Percentiles rank a stretch among this genome's conserved stretches.
Conservation (phyloP, 2,888 invertebrate species). For the Timema cristinae region DNA sequence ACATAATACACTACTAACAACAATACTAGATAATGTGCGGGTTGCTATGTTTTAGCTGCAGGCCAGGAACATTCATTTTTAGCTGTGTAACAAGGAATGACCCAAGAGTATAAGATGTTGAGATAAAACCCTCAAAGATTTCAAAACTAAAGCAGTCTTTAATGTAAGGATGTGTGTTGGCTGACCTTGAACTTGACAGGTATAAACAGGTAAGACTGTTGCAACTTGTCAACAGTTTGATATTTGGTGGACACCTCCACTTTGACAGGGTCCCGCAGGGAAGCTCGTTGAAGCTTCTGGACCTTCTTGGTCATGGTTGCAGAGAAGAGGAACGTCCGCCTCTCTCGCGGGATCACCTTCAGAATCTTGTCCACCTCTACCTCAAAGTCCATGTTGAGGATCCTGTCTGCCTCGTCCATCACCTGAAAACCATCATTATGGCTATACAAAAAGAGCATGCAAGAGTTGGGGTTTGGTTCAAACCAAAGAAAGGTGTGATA, state of each 20-base stretch:
- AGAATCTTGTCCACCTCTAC: conserved; percentile 95
- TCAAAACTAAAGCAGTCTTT: no score
- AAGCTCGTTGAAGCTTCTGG: conserved; percentile 93
- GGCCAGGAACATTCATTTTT: conserved; percentile 9
- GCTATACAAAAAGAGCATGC: no score
- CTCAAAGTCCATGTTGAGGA: conserved; percentile 99
- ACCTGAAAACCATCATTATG: conserved; percentile 52
- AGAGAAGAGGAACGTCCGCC: conserved; percentile 91
- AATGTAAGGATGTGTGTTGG: not conserved
- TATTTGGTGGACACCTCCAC: conserved; percentile 96
- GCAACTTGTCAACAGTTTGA: conserved; percentile 94
- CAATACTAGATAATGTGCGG: no score
- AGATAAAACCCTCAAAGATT: not conserved
- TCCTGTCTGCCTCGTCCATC: conserved; percentile 99
- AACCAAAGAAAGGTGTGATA: no score
- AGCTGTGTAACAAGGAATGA: not conserved
- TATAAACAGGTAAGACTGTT: conserved; percentile 92
- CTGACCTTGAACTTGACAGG: conserved; percentile 91
- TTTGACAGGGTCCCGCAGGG: conserved; percentile 88
- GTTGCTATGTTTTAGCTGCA: not conserved
- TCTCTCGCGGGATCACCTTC: conserved; percentile 83
- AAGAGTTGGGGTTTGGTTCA: no score
- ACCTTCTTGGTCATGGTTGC: conserved; percentile 99
- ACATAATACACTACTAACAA: no score
- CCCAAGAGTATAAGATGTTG: no score